phyloP scores from a whole-genome alignment of 30 jellyfish, hydroid and myxozoan species.

The Nemopilema nomurai region DNA sequence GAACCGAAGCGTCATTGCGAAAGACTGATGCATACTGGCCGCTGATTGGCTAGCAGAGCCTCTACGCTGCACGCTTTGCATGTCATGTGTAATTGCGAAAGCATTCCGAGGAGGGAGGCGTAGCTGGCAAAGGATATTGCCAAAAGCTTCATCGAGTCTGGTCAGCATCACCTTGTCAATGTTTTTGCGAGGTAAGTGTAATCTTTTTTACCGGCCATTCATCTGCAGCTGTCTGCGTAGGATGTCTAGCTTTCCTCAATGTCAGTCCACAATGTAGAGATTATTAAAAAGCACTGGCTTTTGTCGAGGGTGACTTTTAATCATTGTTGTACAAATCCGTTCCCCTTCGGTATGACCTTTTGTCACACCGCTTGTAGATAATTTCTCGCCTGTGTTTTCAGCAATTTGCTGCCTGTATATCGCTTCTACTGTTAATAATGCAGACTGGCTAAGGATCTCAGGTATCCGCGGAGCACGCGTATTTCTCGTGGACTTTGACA shows the following conservation, averaged over 20 bases:
- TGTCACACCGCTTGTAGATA: neutral
- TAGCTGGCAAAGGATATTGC: neutral
- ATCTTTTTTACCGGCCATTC: neutral
- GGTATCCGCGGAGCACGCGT: neutral
- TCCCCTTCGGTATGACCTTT: neutral
- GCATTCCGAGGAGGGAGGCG: constrained; percentile 32
- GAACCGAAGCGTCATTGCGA: constrained; percentile 40
- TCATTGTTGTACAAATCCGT: neutral
- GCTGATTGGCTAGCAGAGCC: constrained; percentile 23
- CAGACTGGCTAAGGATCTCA: no score
- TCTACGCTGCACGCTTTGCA: constrained; percentile 13
- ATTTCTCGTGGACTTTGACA: neutral
- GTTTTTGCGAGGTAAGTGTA: neutral
- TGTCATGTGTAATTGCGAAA: constrained; percentile 2
- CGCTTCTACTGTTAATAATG: no score
- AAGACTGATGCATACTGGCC: constrained; percentile 12
- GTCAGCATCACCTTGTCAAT: neutral
- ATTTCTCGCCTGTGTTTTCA: neutral
- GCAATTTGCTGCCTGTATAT: no score
- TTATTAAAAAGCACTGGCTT: neutral
- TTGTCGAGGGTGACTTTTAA: neutral
- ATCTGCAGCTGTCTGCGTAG: no score
- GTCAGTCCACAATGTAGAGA: neutral
- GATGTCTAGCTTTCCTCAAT: no score
- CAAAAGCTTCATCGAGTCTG: neutral